A percentile compares a stretch with the other conserved stretches of the same genome.
These are phyloP conservation scores for Micropterix aruncella DNA, from an alignment of 2,888 invertebrate species.

Conservation along the genomic window DNA sequence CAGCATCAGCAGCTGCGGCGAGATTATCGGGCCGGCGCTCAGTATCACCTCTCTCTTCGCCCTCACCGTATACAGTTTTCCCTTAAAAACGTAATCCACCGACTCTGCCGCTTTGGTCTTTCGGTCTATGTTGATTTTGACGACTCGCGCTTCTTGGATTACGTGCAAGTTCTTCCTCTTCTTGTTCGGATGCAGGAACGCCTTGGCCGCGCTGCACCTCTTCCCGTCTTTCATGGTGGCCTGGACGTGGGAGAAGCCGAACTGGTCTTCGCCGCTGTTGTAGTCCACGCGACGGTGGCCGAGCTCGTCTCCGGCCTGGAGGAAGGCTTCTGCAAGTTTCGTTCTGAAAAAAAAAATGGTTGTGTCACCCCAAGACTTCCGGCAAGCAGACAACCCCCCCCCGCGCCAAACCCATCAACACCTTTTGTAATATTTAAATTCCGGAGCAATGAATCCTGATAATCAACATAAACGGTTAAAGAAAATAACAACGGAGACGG, in stretches of 20 bases:
- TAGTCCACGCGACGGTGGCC: conserved; percentile 53
- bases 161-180: conserved; percentile 31
- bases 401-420: too few species aligned
- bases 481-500: too few species aligned
- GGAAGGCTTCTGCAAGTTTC: conserved; percentile 43
- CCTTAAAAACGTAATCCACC: conserved; percentile 24
- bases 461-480: too few species aligned
- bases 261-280: conserved; percentile 47
- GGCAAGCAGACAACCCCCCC: too few species aligned
- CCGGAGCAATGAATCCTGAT: too few species aligned
- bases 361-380: too few species aligned
- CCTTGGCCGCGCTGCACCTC: conserved; percentile 27
- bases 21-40: conserved; percentile 65
- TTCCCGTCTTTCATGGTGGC: conserved; percentile 16
- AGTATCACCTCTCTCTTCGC: conserved; percentile 41
- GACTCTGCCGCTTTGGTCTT: conserved; percentile 30
- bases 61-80: conserved; percentile 28
- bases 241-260: conserved; percentile 42
- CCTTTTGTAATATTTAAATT: too few species aligned
- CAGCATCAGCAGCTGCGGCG: conserved; percentile 60
- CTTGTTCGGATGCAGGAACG: conserved; percentile 26
- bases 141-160: conserved; percentile 26
- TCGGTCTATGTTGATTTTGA: conserved; percentile 30
- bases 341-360: conserved; percentile 25
- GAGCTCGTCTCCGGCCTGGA: conserved; percentile 45